Conservation (phyloP, 2,888 invertebrate species). For the Chrysodeixis includens region DNA sequence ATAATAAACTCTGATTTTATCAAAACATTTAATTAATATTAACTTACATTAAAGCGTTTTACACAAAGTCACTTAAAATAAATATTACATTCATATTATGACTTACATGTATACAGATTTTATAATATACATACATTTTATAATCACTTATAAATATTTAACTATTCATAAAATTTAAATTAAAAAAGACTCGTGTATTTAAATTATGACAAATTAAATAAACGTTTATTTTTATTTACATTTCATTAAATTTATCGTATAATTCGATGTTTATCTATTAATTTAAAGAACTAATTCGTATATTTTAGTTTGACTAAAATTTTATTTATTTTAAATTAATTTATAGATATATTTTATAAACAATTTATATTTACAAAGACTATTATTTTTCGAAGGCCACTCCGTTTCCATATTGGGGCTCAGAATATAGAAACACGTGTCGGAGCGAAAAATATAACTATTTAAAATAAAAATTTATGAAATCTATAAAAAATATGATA, state of each 20-base stretch:
- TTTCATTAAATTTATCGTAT: slow-evolving; percentile 47
- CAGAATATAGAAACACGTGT: slow-evolving; percentile 67
- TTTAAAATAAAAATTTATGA: slow-evolving; percentile 8
- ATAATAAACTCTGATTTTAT: slow-evolving; percentile 41
- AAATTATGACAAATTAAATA: slow-evolving; percentile 21
- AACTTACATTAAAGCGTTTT: slow-evolving; percentile 60
- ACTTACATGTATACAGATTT: slow-evolving; percentile 19
- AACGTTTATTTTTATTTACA: slow-evolving; percentile 47
- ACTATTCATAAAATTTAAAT: slow-evolving; percentile 22
- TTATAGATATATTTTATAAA: slow-evolving; percentile 15
- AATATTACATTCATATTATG: slow-evolving; percentile 37
- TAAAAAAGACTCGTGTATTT: slow-evolving; percentile 29
- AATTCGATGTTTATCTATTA: slow-evolving; percentile 62
- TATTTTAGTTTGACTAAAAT: slow-evolving; percentile 45
- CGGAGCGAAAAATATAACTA: slow-evolving; percentile 42
- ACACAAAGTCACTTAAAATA: slow-evolving; percentile 56
- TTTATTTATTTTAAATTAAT: slow-evolving; percentile 22
- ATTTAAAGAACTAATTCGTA: slow-evolving; percentile 47
- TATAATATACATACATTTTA: slow-evolving; percentile 43
- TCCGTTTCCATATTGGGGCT: slow-evolving; percentile 71
- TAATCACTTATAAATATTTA: slow-evolving; percentile 20
- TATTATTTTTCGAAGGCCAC: slow-evolving; percentile 52
- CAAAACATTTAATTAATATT: slow-evolving; percentile 64
- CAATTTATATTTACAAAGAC: slow-evolving; percentile 33
- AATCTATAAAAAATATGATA: slow-evolving; percentile 39